Evolutionary conservation across 1,140 invertebrate species (phyloP).

Genomic region (Drosophila tropicalis): DNA sequence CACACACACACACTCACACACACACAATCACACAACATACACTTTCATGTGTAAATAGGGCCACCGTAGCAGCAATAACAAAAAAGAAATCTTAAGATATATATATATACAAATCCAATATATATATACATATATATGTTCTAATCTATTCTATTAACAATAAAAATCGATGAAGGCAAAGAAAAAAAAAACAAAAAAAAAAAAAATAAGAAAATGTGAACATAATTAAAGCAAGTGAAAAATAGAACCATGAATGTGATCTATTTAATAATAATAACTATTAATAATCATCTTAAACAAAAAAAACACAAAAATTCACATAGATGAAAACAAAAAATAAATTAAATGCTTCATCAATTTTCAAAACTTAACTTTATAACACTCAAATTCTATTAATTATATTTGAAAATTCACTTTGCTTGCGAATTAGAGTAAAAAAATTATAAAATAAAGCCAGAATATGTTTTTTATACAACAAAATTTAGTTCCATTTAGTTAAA

Average conservation of each 20-base stretch:
- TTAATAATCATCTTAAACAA: slow-evolving; percentile 44
- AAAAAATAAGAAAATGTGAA: slow-evolving; percentile 58
- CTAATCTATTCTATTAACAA: slow-evolving; percentile 54
- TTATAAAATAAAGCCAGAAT: too few species aligned
- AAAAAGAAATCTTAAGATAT: slow-evolving; percentile 25
- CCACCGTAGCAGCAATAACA: slow-evolving; percentile 61
- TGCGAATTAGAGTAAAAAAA: too few species aligned
- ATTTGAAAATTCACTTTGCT: too few species aligned
- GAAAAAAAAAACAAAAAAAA: background rate
- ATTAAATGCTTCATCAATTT: slow-evolving; percentile 15
- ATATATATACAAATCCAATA: slow-evolving; percentile 22
- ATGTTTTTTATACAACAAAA: too few species aligned
- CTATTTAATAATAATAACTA: slow-evolving; percentile 74
- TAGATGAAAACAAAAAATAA: slow-evolving; percentile 13
- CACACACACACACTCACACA: slow-evolving; percentile 36
- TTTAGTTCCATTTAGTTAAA: too few species aligned
- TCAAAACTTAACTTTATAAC: slow-evolving; percentile 5
- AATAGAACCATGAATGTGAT: slow-evolving; percentile 83
- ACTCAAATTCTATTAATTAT: background rate
- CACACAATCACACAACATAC: slow-evolving; percentile 46
- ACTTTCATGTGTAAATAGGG: slow-evolving; percentile 59
- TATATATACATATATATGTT: slow-evolving; percentile 23
- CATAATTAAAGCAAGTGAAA: slow-evolving; percentile 74
- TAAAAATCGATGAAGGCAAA: slow-evolving; percentile 28
- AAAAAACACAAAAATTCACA: slow-evolving; percentile 20